Base-by-base conservation (phyloP, 2,888 invertebrate genomes). In the Meloe dianella region DNA sequence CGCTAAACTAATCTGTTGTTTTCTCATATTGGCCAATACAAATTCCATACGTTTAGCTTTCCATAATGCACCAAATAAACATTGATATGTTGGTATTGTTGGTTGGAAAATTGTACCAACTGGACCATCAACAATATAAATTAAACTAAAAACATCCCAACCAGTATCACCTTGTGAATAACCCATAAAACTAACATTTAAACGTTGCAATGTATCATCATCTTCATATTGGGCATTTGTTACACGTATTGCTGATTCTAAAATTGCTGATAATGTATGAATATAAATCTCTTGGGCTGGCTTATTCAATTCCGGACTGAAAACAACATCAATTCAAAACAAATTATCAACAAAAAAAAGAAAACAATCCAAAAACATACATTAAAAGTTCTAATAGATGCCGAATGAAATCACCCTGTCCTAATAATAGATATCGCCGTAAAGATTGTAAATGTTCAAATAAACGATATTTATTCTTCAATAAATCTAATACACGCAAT, bases 141-240 rank as follows among this genome's bases (percentile, higher is more conserved):
- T 91, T 57, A 96, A 86, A 75, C 91, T 91, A 84, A 95, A 95
- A 61, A 95, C 93, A 84, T 96, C 96, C 94, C 95, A 96, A 4
- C 95, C 95, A 66, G 88, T 89, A 83, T 96, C 95, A 61, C 92
- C 91, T 61, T 88, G 75, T 4, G 84, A 83, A 65, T 79, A 79
- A 64, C 80, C 80, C 80, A 83, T 81, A 65, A 83, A 78, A 66
- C 79, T 87, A 63, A 97, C 94, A 84, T 96, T 96, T 35, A 98
- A 85, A 20, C 97, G 87, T 75, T 92, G 91, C 14, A 97, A 87
- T 60, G 97, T 94, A 81, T 97, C 97, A 41, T 91, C 90, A 80
- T 96, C 95, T 80, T 97, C 97, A 83, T 91, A 95, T 85, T 97
- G 96, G 14, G 97, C 95, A 84, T 96, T 97, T 14, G 97, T 98